Percentiles rank a stretch among this genome's conserved stretches.
These are phyloP conservation scores for Cromileptes altivelis DNA, from an alignment of 2,113 vertebrate species.

Conservation along the genomic window DNA sequence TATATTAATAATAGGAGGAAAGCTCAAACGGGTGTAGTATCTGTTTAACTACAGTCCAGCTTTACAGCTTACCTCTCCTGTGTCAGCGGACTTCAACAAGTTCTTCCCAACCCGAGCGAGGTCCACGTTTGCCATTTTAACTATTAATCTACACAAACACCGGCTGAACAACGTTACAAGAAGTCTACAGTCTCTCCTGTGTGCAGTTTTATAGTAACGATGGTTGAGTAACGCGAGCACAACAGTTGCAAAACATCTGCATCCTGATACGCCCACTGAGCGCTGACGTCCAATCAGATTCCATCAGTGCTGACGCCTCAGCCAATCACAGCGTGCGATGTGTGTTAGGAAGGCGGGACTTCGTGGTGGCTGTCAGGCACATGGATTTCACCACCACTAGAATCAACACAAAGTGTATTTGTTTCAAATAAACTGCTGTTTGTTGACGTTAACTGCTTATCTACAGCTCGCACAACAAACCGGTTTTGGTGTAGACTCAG, in stretches of 20 bases:
- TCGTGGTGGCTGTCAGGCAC: not conserved
- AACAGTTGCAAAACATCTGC: constrained; percentile 64
- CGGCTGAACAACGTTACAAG: not conserved
- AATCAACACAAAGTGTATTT: not conserved
- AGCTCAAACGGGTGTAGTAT: not conserved
- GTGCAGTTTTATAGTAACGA: not conserved
- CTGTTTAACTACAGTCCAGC: not conserved
- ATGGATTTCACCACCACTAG: not conserved
- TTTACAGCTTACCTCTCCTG: constrained; percentile 81
- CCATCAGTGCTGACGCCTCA: accelerated
- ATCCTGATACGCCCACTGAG: constrained; percentile 58
- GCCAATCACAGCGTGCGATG: constrained; percentile 48
- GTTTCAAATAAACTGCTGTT: accelerated
- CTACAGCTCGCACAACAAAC: not conserved
- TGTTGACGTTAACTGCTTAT: not conserved
- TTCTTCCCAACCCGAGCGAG: constrained; percentile 83
- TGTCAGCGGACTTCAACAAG: constrained; percentile 80
- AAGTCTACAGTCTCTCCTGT: accelerated
- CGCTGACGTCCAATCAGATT: constrained; percentile 51
- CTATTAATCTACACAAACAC: not conserved
- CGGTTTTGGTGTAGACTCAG: not conserved
- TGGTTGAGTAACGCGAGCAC: not conserved
- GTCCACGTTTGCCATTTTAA: constrained; percentile 80
- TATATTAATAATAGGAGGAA: not conserved
- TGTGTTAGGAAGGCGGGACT: not conserved